Evolutionary conservation across 1,140 invertebrate species (phyloP), one percentile per base, ranked within the genome.

Genomic region (Aphaenogaster floridana): DNA sequence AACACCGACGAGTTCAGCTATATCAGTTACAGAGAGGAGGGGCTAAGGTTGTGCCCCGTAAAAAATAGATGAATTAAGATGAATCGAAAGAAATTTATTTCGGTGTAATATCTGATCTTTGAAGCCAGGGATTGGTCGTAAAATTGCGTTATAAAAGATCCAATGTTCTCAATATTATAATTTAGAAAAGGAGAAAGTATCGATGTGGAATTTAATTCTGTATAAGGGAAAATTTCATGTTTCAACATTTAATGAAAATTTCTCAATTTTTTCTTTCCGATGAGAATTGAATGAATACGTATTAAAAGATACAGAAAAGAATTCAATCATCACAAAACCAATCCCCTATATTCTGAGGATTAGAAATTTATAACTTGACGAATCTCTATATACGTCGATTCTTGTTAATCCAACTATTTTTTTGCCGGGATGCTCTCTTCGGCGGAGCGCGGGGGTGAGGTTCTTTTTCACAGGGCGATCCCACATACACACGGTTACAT

Each of bases 401-500:
- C 80, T 61, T 48, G 42, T 48, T 74, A 76, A 84, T 61, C n/a
- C 54, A 39, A n/a, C 69, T 48, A 84, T 84, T 76, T 39, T 45
- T 76, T 61, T 39, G 3, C 8, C 11, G 42, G 80, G 69, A 28
- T 61, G 71, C 69, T 84, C 80, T 76, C 69, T 90, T 85, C 64
- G 72, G 50, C 21, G 68, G 86, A 64, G 68, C 77, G 66, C 68
- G 59, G 68, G 78, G 72, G 42, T 87, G 72, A 89, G 80, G 69
- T 50, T 84, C 64, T 69, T 74, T 80, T 90, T 77, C 86, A 90
- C 72, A 89, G 89, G 86, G 64, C 86, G 71, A 88, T 88, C 88
- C 90, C 85, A 88, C 78, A 88, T 88, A 87, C 69, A 92, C 85
- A 88, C 86, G 88, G 74, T 90, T 91, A 92, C 87, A 88, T 89